Conservation (phyloP, 1,140 invertebrate species). For the Papilio xuthus region DNA sequence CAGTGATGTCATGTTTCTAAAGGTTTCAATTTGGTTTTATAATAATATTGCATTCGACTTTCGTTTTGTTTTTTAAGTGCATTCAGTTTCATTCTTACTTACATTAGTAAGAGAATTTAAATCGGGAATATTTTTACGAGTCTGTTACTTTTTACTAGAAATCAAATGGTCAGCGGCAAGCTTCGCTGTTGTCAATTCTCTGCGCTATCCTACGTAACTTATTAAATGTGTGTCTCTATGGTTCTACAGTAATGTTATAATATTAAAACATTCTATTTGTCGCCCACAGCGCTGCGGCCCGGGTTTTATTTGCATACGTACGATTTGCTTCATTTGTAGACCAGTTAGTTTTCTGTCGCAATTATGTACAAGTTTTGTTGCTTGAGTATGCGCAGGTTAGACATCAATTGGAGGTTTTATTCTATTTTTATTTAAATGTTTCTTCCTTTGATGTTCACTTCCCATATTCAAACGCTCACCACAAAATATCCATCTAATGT, state of each 20-base stretch:
- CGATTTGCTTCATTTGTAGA: background rate
- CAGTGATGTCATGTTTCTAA: too few species aligned
- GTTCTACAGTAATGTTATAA: background rate
- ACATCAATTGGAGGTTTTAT: too few species aligned
- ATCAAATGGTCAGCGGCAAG: background rate
- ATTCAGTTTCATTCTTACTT: too few species aligned
- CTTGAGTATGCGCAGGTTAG: too few species aligned
- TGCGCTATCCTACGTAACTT: background rate
- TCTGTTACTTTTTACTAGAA: background rate
- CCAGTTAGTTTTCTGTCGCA: background rate
- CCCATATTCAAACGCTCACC: background rate
- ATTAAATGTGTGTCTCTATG: background rate
- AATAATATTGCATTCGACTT: background rate
- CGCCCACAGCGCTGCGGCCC: background rate
- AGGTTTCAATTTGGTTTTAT: too few species aligned
- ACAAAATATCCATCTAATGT: background rate
- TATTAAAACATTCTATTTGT: constrained; percentile 25
- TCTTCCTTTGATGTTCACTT: too few species aligned
- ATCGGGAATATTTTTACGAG: background rate
- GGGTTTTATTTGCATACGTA: background rate
- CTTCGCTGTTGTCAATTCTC: constrained; percentile 8
- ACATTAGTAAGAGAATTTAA: background rate
- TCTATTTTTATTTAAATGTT: too few species aligned
- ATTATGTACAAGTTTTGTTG: background rate
- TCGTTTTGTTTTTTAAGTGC: background rate